Base-by-base conservation (phyloP, 2,113 vertebrate species). In the Amblyopsis rosae region DNA sequence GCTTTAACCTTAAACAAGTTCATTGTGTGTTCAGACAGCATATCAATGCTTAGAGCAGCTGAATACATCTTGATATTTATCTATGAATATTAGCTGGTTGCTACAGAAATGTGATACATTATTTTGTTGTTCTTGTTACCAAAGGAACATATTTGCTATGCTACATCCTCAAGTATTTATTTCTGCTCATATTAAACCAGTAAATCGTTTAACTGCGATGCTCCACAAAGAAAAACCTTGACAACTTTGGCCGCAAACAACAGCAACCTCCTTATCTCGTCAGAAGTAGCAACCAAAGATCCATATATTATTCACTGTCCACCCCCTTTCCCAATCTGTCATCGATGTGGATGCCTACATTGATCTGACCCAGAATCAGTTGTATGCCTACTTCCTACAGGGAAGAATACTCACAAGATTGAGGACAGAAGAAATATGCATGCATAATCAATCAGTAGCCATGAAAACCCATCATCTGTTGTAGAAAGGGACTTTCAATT, bases 381-480 rank as follows among this genome's bases (percentile, higher is more conserved):
- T 55, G 70, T 76, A 53, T 56, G 57, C 53, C 54, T 57, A 26
- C 71, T 65, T 86, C 77, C 74, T 61, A 45, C 59, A 82, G 78
- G 80, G 80, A 84, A 74, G 69, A 2, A 75, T 58, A 57, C 55
- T 51, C 65, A 72, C 16, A 50, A 57, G n/a, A 62, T 66, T n/a
- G 73, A 49, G 86, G 65, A 87, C 80, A 88, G 85, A 83, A 61
- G 76, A 62, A 80, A 75, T 66, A 46, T 32, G 72, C 68, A 46
- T 32, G 72, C 3, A 35, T 41, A 62, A 89, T 90, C 86, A 79
- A 88, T 92, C 86, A 85, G 72, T 67, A 47, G 73, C 80, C 62
- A 65, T 63, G 80, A 81, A 85, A 88, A 87, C 80, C 67, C 85
- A 87, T 87, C 80, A 86, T 76, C 67, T 72, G 41, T 83, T 82